Conservation (phyloP, 1,140 invertebrate species). For the Papilio helenus region DNA sequence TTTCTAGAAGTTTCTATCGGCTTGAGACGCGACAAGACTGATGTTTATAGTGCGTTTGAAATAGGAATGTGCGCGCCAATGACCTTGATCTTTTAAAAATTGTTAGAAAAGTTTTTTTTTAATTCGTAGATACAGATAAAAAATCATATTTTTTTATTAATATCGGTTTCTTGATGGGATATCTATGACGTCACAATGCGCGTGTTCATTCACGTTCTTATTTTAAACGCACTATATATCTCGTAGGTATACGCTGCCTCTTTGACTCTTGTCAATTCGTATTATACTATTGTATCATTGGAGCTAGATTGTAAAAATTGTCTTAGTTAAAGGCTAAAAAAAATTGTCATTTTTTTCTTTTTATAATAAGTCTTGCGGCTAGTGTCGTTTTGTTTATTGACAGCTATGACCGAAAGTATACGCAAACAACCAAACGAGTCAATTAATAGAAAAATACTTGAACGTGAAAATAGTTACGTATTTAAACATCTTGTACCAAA, state of each 20-base stretch:
- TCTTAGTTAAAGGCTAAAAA: slow-evolving; percentile 49
- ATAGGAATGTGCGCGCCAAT: not conserved
- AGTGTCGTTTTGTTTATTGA: slow-evolving; percentile 27
- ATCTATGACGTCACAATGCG: not conserved
- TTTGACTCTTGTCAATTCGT: slow-evolving; percentile 71
- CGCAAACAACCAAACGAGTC: not conserved
- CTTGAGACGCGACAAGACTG: slow-evolving; percentile 70
- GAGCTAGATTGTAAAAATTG: slow-evolving; percentile 48
- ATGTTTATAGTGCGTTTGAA: slow-evolving; percentile 44
- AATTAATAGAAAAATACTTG: not conserved
- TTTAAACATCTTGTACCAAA: no score
- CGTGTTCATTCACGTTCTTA: not conserved
- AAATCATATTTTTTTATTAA: not conserved
- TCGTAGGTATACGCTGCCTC: slow-evolving; percentile 57
- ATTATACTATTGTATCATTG: slow-evolving; percentile 48
- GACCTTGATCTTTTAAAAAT: not conserved
- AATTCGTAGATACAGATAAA: not conserved
- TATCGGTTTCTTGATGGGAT: not conserved
- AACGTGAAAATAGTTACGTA: no score
- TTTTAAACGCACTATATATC: slow-evolving; percentile 41
- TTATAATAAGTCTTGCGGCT: slow-evolving; percentile 22
- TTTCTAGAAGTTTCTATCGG: slow-evolving; percentile 66
- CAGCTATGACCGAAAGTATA: slow-evolving; percentile 23
- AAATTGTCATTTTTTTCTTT: slow-evolving; percentile 8
- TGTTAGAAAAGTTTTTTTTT: not conserved